Evolutionary conservation across 2,888 invertebrate genomes (phyloP).

Genomic region (Drosophila vallismaia): DNA sequence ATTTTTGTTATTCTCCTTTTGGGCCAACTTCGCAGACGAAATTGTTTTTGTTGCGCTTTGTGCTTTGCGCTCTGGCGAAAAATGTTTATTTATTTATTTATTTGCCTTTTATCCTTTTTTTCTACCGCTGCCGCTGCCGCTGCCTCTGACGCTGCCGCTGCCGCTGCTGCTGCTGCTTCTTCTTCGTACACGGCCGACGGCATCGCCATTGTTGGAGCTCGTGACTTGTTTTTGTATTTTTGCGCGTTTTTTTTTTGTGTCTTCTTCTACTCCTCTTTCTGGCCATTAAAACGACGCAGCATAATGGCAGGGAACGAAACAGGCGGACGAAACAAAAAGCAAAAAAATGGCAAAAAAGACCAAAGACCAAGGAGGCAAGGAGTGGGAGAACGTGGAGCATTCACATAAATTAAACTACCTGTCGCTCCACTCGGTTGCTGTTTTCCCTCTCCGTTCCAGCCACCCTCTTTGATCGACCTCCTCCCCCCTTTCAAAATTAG

Average conservation of each 20-base stretch:
- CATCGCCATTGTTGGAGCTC: constrained; percentile 63
- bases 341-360: not conserved
- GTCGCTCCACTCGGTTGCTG: constrained; percentile 67
- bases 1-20: constrained; percentile 46
- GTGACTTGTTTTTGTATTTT: constrained; percentile 56
- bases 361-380: constrained; percentile 32
- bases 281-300: constrained; percentile 79
- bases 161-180: not conserved
- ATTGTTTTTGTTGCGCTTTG: constrained; percentile 50
- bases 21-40: constrained; percentile 69
- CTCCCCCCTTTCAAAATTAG: constrained; percentile 54
- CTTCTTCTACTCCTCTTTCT: constrained; percentile 25
- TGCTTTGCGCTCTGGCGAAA: constrained; percentile 39
- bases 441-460: not conserved
- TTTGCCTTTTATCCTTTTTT: constrained; percentile 74
- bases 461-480: constrained; percentile 1
- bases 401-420: constrained; percentile 82
- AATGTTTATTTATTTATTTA: constrained; percentile 79
- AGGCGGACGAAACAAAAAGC: constrained; percentile 41
- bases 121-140: constrained; percentile 21
- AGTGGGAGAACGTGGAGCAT: constrained; percentile 42
- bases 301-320: constrained; percentile 73
- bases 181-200: constrained; percentile 14
- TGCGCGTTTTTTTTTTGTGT: constrained; percentile 14
- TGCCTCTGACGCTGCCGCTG: constrained; percentile 9